phyloP scores from a whole-genome alignment of 2,113 vertebrate species.

The Carollia perspicillata region DNA sequence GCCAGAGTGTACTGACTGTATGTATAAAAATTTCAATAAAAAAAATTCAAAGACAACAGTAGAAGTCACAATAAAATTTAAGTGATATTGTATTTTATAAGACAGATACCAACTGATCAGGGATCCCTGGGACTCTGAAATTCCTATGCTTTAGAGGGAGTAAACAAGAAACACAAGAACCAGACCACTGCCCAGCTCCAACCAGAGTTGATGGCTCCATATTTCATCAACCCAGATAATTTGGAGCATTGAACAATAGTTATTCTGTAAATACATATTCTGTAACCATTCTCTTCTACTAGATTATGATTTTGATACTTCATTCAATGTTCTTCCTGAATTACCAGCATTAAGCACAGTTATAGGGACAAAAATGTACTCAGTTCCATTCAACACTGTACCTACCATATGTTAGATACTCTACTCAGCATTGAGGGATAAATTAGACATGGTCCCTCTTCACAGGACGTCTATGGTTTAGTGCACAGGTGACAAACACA shows the following conservation, averaged over 20 bases:
- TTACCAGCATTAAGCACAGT: background rate
- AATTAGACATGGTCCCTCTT: background rate
- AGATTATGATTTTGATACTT: background rate
- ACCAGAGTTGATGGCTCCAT: background rate
- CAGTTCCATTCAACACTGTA: background rate
- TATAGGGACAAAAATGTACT: background rate
- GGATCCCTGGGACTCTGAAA: background rate
- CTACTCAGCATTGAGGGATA: background rate
- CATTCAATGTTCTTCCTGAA: background rate
- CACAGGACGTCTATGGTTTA: background rate
- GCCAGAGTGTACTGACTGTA: background rate
- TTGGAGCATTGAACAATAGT: background rate
- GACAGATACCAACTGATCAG: background rate
- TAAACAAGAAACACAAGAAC: background rate
- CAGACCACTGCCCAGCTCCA: background rate
- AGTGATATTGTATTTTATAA: background rate
- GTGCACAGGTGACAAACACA: background rate
- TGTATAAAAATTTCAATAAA: background rate
- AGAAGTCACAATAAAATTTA: constrained; percentile 11
- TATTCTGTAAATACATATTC: background rate
- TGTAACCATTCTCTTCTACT: background rate
- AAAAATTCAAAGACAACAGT: background rate
- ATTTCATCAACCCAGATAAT: constrained; percentile 12
- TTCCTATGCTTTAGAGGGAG: background rate
- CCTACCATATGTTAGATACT: background rate